These are phyloP conservation scores for Limonius californicus DNA, from an alignment of 1,140 invertebrate genomes.

Conservation along the genomic window DNA sequence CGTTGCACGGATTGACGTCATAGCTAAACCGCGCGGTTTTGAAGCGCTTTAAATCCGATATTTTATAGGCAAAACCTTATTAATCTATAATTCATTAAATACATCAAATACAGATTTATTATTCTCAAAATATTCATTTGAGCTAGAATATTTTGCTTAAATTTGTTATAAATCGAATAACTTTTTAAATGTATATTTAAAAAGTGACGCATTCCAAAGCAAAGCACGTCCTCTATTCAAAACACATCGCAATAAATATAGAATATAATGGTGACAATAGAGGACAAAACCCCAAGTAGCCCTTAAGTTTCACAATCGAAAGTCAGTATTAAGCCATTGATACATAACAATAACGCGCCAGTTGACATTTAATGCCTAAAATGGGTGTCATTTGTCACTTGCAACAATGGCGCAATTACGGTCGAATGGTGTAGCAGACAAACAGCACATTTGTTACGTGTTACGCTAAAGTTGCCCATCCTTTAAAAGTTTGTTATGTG, in stretches of 20 bases:
- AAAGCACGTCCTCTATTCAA: too few relatives aligned
- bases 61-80: too few relatives aligned
- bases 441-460: constrained; percentile 3
- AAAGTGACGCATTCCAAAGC: too few relatives aligned
- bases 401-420: constrained; percentile 20
- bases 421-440: not conserved
- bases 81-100: too few relatives aligned
- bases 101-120: too few relatives aligned
- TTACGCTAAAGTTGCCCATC: not conserved
- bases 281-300: not conserved
- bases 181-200: too few relatives aligned
- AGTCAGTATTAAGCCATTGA: not conserved
- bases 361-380: constrained; percentile 21
- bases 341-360: constrained; percentile 17
- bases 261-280: not conserved
- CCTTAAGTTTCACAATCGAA: not conserved
- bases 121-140: too few relatives aligned
- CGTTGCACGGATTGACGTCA: too few relatives aligned
- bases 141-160: too few relatives aligned
- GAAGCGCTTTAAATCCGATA: too few relatives aligned
- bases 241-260: not conserved
- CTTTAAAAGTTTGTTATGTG: constrained; percentile 5
- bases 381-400: constrained; percentile 22
- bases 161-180: too few relatives aligned
- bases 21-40: too few relatives aligned